Percentiles rank a stretch among this genome's conserved stretches.
These are phyloP conservation scores for Benthosema pterotum DNA, from an alignment of 2,797 vertebrate species.

Conservation along the genomic window DNA sequence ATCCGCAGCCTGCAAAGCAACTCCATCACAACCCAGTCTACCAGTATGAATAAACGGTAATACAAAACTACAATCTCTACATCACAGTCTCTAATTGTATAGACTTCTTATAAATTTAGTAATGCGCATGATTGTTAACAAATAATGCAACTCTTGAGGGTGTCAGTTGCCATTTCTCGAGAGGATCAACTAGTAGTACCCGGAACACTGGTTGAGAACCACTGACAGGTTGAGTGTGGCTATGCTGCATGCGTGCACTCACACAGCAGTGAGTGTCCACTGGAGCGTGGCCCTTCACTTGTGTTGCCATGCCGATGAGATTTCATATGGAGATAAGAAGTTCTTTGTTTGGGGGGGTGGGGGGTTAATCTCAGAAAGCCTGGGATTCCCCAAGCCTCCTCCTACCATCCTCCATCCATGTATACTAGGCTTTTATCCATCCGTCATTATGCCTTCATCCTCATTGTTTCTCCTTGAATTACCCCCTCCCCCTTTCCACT, in stretches of 20 bases:
- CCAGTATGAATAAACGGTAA: too few species aligned
- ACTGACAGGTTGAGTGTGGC: too few species aligned
- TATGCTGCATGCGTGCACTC: conserved; percentile 1
- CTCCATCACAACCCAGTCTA: too few species aligned
- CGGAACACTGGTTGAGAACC: too few species aligned
- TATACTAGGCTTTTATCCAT: conserved; percentile 20
- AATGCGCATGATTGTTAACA: too few species aligned
- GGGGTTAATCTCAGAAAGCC: conserved; percentile 59
- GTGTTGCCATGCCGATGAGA: conserved; percentile 54
- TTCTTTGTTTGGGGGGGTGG: conserved; percentile 54
- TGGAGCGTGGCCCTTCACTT: conserved; percentile 10
- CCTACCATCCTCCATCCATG: conserved; percentile 19
- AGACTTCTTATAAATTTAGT: too few species aligned
- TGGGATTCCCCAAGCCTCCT: conserved; percentile 31
- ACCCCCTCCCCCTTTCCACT: conserved; percentile 13
- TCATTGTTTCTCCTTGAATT: conserved; percentile 30
- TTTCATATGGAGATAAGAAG: conserved; percentile 67
- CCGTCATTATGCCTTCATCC: conserved; percentile 20
- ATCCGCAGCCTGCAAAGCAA: too few species aligned
- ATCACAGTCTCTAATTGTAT: too few species aligned
- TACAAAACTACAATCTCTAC: too few species aligned
- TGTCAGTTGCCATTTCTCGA: too few species aligned
- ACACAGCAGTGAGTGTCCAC: conserved; percentile 2
- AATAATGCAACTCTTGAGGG: too few species aligned
- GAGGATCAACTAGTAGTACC: too few species aligned